These are phyloP conservation scores for Nothura maculosa DNA, from an alignment of 2,797 vertebrate genomes.

Conservation along the genomic window DNA sequence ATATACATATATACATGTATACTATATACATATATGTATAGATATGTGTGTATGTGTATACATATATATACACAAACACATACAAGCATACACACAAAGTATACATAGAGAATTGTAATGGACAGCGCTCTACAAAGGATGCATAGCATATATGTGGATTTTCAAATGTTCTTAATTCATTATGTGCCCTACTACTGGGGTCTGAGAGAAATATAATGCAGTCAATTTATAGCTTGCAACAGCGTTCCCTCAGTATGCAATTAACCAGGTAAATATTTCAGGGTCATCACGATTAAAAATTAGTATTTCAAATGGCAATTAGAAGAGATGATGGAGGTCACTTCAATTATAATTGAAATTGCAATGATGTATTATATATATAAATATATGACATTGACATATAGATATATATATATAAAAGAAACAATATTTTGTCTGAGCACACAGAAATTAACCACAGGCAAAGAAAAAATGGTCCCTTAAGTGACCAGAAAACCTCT, in stretches of 20 bases:
- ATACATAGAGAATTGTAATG: not conserved
- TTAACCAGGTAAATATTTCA: not conserved
- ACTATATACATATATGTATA: not conserved
- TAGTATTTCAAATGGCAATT: not conserved
- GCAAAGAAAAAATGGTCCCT: not conserved
- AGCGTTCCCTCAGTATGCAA: not conserved
- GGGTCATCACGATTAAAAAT: not conserved
- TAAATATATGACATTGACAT: not conserved
- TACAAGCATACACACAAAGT: not conserved
- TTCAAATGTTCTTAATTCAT: slow-evolving; percentile 12
- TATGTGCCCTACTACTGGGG: slow-evolving; percentile 3
- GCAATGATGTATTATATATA: not conserved
- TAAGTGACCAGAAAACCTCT: not conserved
- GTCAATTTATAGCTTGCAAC: slow-evolving; percentile 58
- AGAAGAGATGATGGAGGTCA: not conserved
- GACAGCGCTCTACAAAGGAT: not conserved
- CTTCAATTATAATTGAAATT: not conserved
- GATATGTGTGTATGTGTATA: not conserved
- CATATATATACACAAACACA: not conserved
- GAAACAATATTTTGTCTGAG: not conserved
- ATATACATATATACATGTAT: not conserved
- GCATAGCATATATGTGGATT: not conserved
- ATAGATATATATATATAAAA: not conserved
- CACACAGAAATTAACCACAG: not conserved
- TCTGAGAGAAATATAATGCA: slow-evolving; percentile 66